phyloP scores from a whole-genome alignment of 2,888 invertebrate species.

The Ctenicera cuprea region DNA sequence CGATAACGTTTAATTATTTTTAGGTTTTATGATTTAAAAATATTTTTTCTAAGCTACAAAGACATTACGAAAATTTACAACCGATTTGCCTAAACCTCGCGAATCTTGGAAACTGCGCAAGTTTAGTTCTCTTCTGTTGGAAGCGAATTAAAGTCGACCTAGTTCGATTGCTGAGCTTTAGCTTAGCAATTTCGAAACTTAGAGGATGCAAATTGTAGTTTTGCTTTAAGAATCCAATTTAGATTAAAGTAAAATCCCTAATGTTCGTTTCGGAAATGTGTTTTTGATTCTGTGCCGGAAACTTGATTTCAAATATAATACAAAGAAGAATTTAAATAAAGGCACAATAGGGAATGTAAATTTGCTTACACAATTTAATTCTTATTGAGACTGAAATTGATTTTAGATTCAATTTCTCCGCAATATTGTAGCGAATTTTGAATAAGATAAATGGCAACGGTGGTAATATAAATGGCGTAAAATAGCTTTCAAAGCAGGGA shows the following conservation, averaged over 20 bases:
- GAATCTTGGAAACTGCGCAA: constrained; percentile 12
- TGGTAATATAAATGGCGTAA: constrained; percentile 31
- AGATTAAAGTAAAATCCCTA: neutral
- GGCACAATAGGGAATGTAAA: constrained; percentile 28
- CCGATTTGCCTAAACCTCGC: neutral
- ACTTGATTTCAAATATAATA: constrained; percentile 14
- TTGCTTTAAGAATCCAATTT: neutral
- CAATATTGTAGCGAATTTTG: constrained; percentile 31
- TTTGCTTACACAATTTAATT: constrained; percentile 35
- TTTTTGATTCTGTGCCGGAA: neutral
- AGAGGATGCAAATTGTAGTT: neutral
- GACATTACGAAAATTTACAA: constrained; percentile 2
- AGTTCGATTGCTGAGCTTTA: neutral
- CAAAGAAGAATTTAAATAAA: constrained; percentile 26
- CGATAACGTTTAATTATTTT: too few species aligned
- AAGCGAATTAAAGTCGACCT: constrained; percentile 18
- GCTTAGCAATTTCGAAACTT: constrained; percentile 1
- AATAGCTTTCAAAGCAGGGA: constrained; percentile 18
- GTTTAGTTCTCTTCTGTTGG: constrained; percentile 13
- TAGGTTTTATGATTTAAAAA: too few species aligned
- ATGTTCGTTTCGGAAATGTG: constrained; percentile 13
- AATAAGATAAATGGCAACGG: constrained; percentile 31
- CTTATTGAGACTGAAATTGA: constrained; percentile 36
- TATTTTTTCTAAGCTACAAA: neutral
- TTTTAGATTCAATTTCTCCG: constrained; percentile 41